phyloP scores from a whole-genome alignment of 1,140 invertebrate genomes.

The Pinna nobilis region DNA sequence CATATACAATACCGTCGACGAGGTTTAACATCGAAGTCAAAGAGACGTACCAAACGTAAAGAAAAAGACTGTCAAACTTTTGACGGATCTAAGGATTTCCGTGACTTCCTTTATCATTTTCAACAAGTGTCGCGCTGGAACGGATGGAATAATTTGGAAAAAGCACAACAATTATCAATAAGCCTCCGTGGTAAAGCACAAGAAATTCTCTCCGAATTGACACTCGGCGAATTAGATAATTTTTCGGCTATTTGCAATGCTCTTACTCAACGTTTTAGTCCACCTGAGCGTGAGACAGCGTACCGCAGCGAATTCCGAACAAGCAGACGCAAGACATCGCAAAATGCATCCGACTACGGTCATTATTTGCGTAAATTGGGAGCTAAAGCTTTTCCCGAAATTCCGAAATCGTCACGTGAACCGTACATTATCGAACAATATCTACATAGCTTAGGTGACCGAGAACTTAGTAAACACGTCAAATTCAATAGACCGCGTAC shows the following conservation, averaged over 20 bases:
- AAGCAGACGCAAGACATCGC: not conserved
- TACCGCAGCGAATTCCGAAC: conserved; percentile 36
- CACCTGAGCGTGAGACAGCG: conserved; percentile 26
- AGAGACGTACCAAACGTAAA: conserved; percentile 19
- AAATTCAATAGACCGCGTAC: conserved; percentile 12
- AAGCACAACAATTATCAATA: conserved; percentile 34
- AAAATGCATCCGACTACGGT: conserved; percentile 22
- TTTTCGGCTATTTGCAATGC: conserved; percentile 1
- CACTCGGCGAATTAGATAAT: not conserved
- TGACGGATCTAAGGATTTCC: conserved; percentile 28
- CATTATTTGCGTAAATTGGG: conserved; percentile 13
- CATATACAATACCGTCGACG: no score
- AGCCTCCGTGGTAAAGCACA: conserved; percentile 30
- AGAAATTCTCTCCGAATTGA: conserved; percentile 30
- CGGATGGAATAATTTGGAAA: conserved; percentile 19
- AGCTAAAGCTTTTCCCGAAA: conserved; percentile 13
- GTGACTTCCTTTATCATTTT: conserved; percentile 30
- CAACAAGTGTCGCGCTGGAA: conserved; percentile 27
- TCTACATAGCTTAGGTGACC: conserved; percentile 17
- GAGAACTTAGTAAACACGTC: conserved; percentile 29
- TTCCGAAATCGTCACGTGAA: conserved; percentile 12
- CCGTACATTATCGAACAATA: conserved; percentile 24
- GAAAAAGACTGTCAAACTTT: conserved; percentile 11
- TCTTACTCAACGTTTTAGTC: conserved; percentile 29
- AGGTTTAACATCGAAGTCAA: no score